A percentile compares a stretch with the other conserved stretches of the same genome.
phyloP scores from a whole-genome alignment of 2,797 vertebrate genomes.

The Staurois parvus region DNA sequence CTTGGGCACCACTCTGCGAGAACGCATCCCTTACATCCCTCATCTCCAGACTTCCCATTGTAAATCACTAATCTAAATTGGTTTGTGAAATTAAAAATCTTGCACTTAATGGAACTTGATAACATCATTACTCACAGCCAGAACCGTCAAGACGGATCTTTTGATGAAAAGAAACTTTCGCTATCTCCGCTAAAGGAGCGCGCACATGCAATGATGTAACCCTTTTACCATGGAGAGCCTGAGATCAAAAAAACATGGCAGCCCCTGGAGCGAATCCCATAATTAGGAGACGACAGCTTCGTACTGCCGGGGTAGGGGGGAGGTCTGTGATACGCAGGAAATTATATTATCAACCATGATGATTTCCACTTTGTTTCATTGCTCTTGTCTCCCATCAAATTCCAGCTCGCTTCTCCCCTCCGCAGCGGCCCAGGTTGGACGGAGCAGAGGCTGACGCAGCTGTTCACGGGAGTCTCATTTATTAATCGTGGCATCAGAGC shows the following conservation, averaged over 20 bases:
- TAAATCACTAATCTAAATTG: constrained; percentile 4
- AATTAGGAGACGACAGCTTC: constrained; percentile 47
- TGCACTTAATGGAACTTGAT: not conserved
- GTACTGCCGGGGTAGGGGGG: not conserved
- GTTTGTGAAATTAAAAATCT: constrained; percentile 28
- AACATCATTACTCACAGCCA: constrained; percentile 15
- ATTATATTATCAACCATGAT: constrained; percentile 45
- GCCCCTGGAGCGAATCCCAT: constrained; percentile 20
- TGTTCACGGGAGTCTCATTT: constrained; percentile 47
- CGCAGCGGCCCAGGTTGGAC: not conserved
- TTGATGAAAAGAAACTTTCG: constrained; percentile 8
- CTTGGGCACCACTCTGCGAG: not conserved
- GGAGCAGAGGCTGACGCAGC: constrained; percentile 53
- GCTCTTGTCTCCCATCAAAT: constrained; percentile 25
- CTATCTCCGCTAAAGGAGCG: not conserved
- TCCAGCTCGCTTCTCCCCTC: rapidly evolving
- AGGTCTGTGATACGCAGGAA: constrained; percentile 26
- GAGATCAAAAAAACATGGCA: constrained; percentile 24
- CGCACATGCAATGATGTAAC: not conserved
- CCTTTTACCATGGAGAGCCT: not conserved
- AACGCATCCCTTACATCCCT: not conserved
- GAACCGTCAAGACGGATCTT: not conserved
- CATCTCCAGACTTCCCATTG: not conserved
- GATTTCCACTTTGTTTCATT: constrained; percentile 32
- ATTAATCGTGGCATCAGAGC: constrained; percentile 36